These are phyloP conservation scores for Drosophila niveifrons DNA, from an alignment of 2,888 invertebrate species.

Conservation along the genomic window DNA sequence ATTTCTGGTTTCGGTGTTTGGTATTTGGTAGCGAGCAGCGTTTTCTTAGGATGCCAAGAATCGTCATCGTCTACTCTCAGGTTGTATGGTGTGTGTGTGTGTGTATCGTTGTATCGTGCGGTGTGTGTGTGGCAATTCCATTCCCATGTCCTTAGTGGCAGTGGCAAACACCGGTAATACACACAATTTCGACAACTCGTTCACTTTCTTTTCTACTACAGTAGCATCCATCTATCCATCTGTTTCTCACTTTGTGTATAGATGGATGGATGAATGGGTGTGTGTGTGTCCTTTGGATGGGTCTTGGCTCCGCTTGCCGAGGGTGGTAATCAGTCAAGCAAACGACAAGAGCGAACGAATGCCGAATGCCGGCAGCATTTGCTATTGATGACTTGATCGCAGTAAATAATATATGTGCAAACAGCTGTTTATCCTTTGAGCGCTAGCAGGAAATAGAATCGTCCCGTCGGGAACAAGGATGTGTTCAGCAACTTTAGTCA, in stretches of 20 bases:
- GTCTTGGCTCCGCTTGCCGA: neutral
- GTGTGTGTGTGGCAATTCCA: neutral
- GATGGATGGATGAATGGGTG: slow-evolving; percentile 11
- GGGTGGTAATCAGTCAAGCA: slow-evolving; percentile 69
- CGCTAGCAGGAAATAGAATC: slow-evolving; percentile 44
- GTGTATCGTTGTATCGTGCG: slow-evolving; percentile 8
- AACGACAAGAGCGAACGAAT: slow-evolving; percentile 45
- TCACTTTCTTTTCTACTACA: slow-evolving; percentile 20
- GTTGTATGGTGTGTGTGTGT: neutral
- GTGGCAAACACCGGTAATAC: slow-evolving; percentile 39
- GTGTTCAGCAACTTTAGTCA: neutral
- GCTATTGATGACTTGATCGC: slow-evolving; percentile 71
- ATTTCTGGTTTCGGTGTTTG: slow-evolving; percentile 82
- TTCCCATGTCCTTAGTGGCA: slow-evolving; percentile 5
- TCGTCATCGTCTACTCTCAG: neutral
- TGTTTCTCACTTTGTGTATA: slow-evolving; percentile 10
- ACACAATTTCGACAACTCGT: slow-evolving; percentile 48
- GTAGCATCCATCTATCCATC: slow-evolving; percentile 21
- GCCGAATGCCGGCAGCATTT: slow-evolving; percentile 57
- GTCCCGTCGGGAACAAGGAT: slow-evolving; percentile 2
- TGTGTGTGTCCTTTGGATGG: slow-evolving; percentile 8
- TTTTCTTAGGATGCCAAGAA: slow-evolving; percentile 20
- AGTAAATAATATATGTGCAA: slow-evolving; percentile 71
- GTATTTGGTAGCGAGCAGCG: slow-evolving; percentile 51
- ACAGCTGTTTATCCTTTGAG: slow-evolving; percentile 66